phyloP scores from a whole-genome alignment of 23 tunicate species.

The Phallusia fumigata region DNA sequence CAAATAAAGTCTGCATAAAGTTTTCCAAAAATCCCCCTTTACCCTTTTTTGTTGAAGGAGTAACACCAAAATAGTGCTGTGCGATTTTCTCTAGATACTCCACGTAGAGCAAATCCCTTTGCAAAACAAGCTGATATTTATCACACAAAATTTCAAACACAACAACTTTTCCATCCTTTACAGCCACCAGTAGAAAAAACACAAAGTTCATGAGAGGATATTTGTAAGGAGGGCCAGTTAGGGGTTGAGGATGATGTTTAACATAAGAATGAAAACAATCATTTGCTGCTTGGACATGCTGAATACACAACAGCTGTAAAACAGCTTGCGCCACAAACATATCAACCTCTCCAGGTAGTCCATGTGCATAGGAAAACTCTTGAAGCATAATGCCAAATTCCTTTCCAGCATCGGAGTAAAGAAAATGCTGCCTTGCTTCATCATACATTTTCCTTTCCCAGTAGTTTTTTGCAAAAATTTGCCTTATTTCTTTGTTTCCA shows the following conservation, averaged over 20 bases:
- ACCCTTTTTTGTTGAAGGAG: slow-evolving; percentile 9
- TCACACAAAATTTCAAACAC: slow-evolving; percentile 66
- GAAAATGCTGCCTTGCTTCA: slow-evolving; percentile 80
- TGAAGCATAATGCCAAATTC: slow-evolving; percentile 72
- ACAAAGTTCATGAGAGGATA: slow-evolving; percentile 78
- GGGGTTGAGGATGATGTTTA: slow-evolving; percentile 39
- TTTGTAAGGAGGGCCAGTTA: slow-evolving; percentile 52
- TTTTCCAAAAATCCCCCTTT: slow-evolving; percentile 39
- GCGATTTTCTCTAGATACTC: slow-evolving; percentile 76
- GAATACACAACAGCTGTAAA: slow-evolving; percentile 65
- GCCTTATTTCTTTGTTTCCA: slow-evolving; percentile 53
- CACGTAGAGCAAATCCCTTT: slow-evolving; percentile 53
- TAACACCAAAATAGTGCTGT: slow-evolving; percentile 59
- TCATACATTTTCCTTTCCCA: slow-evolving; percentile 68
- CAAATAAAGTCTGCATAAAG: slow-evolving; percentile 55
- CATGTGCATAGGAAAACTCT: slow-evolving; percentile 53
- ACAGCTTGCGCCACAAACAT: slow-evolving; percentile 83
- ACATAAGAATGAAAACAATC: slow-evolving; percentile 57
- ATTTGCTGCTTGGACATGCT: slow-evolving; percentile 46
- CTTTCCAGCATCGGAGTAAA: slow-evolving; percentile 74
- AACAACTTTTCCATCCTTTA: slow-evolving; percentile 35
- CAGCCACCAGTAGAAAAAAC: slow-evolving; percentile 61
- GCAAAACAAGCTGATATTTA: slow-evolving; percentile 47
- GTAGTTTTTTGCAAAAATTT: slow-evolving; percentile 61
- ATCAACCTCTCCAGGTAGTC: slow-evolving; percentile 66